A percentile compares a stretch with the other conserved stretches of the same genome.
Evolutionary conservation across 2,888 invertebrate species (phyloP).

Genomic region (Meta bourneti): DNA sequence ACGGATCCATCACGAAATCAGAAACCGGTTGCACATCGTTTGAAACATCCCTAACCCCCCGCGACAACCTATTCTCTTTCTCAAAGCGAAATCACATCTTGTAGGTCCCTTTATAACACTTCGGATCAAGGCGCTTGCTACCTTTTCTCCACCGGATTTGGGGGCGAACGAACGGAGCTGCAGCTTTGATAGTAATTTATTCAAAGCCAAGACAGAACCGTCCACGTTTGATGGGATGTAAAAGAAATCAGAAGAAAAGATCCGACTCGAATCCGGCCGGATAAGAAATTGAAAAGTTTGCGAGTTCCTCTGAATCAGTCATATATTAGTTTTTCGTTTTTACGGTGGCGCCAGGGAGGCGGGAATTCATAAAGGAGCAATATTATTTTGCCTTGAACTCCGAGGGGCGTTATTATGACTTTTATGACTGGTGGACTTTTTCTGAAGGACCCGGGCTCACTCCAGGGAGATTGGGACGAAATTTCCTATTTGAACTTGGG

Average conservation of each 20-base stretch:
- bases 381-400: slow-evolving; percentile 27
- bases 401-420: slow-evolving; percentile 41
- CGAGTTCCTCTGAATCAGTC: slow-evolving; percentile 39
- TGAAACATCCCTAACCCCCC: too few relatives aligned
- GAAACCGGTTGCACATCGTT: too few relatives aligned
- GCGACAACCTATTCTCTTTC: too few relatives aligned
- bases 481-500: slow-evolving; percentile 29
- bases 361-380: slow-evolving; percentile 50
- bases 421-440: slow-evolving; percentile 32
- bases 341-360: slow-evolving; percentile 36
- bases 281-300: slow-evolving; percentile 55
- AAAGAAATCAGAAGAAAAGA: slow-evolving; percentile 6
- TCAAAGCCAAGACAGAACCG: slow-evolving; percentile 33
- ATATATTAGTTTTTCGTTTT: slow-evolving; percentile 50
- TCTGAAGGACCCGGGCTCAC: slow-evolving; percentile 10
- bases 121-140: too few relatives aligned
- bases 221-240: slow-evolving; percentile 25
- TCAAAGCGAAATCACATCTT: too few relatives aligned
- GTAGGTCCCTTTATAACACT: too few relatives aligned
- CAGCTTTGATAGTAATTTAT: slow-evolving; percentile 6
- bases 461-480: not conserved
- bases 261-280: slow-evolving; percentile 32
- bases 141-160: too few relatives aligned
- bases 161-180: too few relatives aligned
- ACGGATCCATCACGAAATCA: too few relatives aligned